A percentile compares a stretch with the other conserved stretches of the same genome.
These are phyloP conservation scores for Haplochromis vanheusdeni DNA, from an alignment of 2,113 vertebrate genomes.

Conservation along the genomic window DNA sequence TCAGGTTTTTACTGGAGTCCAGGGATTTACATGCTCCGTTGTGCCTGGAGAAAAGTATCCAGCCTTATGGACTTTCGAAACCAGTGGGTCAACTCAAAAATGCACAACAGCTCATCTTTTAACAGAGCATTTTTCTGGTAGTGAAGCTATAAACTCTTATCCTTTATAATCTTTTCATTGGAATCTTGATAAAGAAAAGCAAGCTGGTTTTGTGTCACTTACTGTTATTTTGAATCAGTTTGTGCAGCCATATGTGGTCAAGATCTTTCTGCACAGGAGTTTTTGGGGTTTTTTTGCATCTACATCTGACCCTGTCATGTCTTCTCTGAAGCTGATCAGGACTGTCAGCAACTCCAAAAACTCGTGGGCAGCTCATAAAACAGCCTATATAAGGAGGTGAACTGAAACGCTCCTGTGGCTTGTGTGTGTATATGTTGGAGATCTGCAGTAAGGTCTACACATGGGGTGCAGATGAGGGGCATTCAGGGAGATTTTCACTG, in stretches of 20 bases:
- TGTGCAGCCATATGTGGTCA: background rate
- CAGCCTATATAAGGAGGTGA: constrained; percentile 63
- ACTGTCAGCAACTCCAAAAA: background rate
- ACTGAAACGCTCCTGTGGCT: constrained; percentile 16
- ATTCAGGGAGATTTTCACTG: constrained; percentile 34
- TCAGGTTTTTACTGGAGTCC: background rate
- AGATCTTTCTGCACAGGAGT: background rate
- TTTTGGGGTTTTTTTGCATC: rapidly evolving
- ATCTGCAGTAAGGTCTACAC: constrained; percentile 28
- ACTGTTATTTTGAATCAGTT: background rate
- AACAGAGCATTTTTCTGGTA: background rate
- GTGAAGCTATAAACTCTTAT: background rate
- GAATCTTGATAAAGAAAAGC: background rate
- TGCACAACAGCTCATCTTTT: background rate
- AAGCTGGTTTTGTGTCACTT: background rate
- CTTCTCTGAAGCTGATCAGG: background rate
- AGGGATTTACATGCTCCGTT: background rate
- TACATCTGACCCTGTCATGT: background rate
- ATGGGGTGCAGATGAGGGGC: constrained; percentile 65
- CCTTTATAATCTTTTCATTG: background rate
- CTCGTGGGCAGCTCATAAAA: constrained; percentile 4
- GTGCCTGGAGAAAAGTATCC: background rate
- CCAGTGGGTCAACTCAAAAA: background rate
- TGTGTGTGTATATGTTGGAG: background rate
- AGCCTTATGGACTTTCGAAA: background rate